Conservation (phyloP, 2,888 invertebrate species). For the Epicampocera succincta region DNA sequence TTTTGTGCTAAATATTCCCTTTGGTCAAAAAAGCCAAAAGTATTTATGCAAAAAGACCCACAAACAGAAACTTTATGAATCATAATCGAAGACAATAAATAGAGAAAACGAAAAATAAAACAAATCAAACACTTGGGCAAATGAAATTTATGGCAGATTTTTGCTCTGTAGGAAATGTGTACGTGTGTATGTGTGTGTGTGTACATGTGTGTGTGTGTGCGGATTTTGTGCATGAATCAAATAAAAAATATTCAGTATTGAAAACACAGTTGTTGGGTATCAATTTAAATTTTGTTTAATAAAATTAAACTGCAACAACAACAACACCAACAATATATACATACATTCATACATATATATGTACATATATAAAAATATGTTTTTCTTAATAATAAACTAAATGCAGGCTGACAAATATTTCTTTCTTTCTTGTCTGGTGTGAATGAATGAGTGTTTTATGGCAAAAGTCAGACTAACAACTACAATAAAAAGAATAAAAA, state of each 20-base stretch:
- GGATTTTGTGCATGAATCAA: slow-evolving; percentile 31
- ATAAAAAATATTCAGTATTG: slow-evolving; percentile 38
- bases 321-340: too few species aligned
- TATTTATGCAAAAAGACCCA: slow-evolving; percentile 37
- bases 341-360: too few species aligned
- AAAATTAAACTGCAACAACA: slow-evolving; percentile 46
- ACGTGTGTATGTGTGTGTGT: too few species aligned
- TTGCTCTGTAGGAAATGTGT: slow-evolving; percentile 15
- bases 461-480: slow-evolving; percentile 55
- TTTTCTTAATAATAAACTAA: slow-evolving; percentile 47
- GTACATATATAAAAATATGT: slow-evolving; percentile 1
- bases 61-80: slow-evolving; percentile 47
- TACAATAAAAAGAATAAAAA: slow-evolving; percentile 26
- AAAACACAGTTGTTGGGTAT: slow-evolving; percentile 67
- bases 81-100: slow-evolving; percentile 62
- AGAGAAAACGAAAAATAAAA: slow-evolving; percentile 27
- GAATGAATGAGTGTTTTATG: slow-evolving; percentile 57
- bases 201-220: slow-evolving; percentile 1
- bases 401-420: slow-evolving; percentile 67
- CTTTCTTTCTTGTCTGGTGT: slow-evolving; percentile 51
- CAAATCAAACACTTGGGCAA: slow-evolving; percentile 67
- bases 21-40: slow-evolving; percentile 37
- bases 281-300: slow-evolving; percentile 60
- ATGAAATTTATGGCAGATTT: slow-evolving; percentile 39
- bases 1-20: slow-evolving; percentile 45